Evolutionary conservation across 2,888 invertebrate species (phyloP).

Genomic region (Sipunculus nudus): DNA sequence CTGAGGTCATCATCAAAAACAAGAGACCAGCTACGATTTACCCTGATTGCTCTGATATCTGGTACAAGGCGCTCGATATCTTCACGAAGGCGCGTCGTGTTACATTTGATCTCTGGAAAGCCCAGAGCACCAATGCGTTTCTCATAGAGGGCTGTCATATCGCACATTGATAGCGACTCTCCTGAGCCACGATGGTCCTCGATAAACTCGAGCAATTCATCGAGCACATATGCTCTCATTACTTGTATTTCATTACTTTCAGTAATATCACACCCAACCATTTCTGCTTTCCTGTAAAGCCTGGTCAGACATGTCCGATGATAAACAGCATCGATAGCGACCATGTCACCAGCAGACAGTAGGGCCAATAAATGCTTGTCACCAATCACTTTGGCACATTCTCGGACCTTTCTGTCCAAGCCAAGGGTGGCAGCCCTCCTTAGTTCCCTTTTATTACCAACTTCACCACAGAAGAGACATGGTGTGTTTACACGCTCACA

Average conservation of each 20-base stretch:
- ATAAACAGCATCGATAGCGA: conserved; percentile 1
- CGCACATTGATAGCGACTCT: background rate
- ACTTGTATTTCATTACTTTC: background rate
- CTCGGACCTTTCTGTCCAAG: background rate
- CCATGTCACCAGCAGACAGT: background rate
- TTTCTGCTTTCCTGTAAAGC: background rate
- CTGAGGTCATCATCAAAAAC: background rate
- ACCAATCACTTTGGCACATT: no score
- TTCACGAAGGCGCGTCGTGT: background rate
- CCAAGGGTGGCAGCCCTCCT: conserved; percentile 1
- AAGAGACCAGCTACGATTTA: background rate
- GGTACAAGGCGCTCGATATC: background rate
- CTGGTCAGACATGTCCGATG: conserved; percentile 1
- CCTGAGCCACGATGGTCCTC: background rate
- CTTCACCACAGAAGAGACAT: background rate
- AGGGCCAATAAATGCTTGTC: background rate
- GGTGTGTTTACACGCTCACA: background rate
- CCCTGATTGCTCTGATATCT: background rate
- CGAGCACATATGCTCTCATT: background rate
- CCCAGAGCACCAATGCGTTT: background rate
- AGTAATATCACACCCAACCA: background rate
- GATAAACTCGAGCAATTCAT: background rate
- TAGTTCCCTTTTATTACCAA: background rate
- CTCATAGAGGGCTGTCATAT: background rate
- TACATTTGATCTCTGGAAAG: background rate